Conservation (phyloP, 2,888 invertebrate species). For the Pomacea canaliculata region DNA sequence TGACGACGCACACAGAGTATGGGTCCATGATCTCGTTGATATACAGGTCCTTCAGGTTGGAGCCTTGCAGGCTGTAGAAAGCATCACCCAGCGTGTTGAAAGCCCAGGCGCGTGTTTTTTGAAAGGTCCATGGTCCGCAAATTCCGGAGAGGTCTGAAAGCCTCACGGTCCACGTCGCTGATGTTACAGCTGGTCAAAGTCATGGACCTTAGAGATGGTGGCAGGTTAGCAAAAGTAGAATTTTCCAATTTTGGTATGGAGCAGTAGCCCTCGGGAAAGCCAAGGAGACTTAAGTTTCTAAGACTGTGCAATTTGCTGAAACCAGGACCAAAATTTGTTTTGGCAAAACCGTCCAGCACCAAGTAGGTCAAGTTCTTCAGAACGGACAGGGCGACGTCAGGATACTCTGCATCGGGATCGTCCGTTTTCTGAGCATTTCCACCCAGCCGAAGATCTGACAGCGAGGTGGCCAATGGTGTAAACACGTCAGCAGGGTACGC, state of each 20-base stretch:
- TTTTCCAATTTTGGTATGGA: not conserved
- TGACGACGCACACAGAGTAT: not conserved
- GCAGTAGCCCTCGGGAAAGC: constrained; percentile 11
- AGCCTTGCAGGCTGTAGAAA: constrained; percentile 19
- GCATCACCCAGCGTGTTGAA: constrained; percentile 10
- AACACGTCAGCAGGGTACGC: constrained; percentile 10
- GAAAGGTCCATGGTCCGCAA: constrained; percentile 14
- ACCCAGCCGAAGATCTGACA: constrained; percentile 7
- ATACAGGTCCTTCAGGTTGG: not conserved
- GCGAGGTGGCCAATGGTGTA: not conserved
- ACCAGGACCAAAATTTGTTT: not conserved
- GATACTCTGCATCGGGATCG: constrained; percentile 1
- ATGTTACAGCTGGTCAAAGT: constrained; percentile 26
- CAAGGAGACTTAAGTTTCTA: constrained; percentile 14
- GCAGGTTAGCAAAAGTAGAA: constrained; percentile 9
- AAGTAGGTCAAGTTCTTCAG: constrained; percentile 6
- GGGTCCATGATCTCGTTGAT: not conserved
- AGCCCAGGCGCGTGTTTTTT: constrained; percentile 20
- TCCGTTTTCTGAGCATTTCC: not conserved
- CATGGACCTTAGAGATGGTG: not conserved
- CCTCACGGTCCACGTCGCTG: not conserved
- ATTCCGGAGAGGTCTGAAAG: constrained; percentile 4
- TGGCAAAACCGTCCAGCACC: constrained; percentile 20
- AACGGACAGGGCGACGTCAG: constrained; percentile 18
- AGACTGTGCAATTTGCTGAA: constrained; percentile 3